Base-by-base conservation (phyloP, 2,113 vertebrate genomes). In the Chascanopsetta lugubris region DNA sequence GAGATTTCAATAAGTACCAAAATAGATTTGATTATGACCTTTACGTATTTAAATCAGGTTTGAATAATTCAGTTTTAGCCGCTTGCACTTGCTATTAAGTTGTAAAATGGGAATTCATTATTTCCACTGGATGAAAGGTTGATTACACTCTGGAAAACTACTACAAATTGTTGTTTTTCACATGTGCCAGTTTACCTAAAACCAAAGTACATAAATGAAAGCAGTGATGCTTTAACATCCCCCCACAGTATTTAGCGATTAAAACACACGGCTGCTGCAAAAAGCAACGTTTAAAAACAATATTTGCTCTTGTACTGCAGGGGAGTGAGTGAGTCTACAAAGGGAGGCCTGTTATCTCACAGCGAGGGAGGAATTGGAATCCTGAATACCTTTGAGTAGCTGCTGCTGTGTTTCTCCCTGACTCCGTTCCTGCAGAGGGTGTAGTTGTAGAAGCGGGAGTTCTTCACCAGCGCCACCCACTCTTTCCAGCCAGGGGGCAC, bases 371-470 rank as follows among this genome's bases (percentile, higher is more conserved):
- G 30, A 53, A 2, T 10, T n/a, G 15, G 25, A 17, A 26, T 6
- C 22, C 24, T 10, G 12, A 30, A 67, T 88, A 98, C 96, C 96
- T 94, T 96, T 43, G 92, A 77, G 83, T 99, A 99, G 88, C 94
- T 86, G 11, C 83, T 93, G 86, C 94, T 95, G 48, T 98, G 97
- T 49, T 97, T 98, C 82, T 99, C 97, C 66, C 94, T 94, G 24
- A 94, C 88, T 49, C 96, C 96, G 20, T 99, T 99, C 76, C 96
- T 92, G 70, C 96, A 96, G 27, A 99, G 94, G 0, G 96, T 97
- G 85, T 99, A 99, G 91, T 99, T 99, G 89, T 98, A 99, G 87
- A 99, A 99, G 21, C 97, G 95, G 0, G 97, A 99, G 82, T 99
- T 99, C 83, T 98, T 98, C 50, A 99, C 94, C 50, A 99, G 91